Evolutionary conservation across 2,888 invertebrate species (phyloP).

Genomic region (Diloba caeruleocephala): DNA sequence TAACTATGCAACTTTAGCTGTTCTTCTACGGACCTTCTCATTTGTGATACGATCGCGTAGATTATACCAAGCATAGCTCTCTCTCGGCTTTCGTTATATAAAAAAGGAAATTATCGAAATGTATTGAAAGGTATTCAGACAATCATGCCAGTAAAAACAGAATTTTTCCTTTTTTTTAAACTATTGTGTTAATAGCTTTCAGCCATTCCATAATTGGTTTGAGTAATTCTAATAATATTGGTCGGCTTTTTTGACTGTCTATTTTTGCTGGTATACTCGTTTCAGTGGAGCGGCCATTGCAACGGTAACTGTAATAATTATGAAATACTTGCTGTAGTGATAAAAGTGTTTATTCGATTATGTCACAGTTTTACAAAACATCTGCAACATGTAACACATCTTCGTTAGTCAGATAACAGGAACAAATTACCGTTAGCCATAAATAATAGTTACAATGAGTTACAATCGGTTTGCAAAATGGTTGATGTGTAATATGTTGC

Average conservation of each 20-base stretch:
- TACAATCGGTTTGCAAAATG: neutral
- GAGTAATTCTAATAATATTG: too few species aligned
- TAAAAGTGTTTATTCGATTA: constrained; percentile 3
- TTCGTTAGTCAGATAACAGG: constrained; percentile 6
- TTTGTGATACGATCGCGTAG: too few species aligned
- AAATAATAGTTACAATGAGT: constrained; percentile 8
- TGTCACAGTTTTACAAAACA: constrained; percentile 7
- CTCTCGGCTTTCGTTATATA: too few species aligned
- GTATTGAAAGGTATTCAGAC: too few species aligned
- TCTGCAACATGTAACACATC: constrained; percentile 5
- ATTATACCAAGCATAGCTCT: too few species aligned
- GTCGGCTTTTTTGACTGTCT: constrained; percentile 1
- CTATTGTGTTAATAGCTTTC: too few species aligned
- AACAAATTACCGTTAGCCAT: constrained; percentile 7
- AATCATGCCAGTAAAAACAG: too few species aligned
- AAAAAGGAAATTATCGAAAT: too few species aligned
- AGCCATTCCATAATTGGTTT: too few species aligned
- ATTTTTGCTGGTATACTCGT: constrained; percentile 1
- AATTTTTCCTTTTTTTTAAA: too few species aligned
- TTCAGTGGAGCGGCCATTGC: neutral
- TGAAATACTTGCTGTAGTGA: constrained; percentile 5
- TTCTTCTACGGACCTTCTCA: too few species aligned
- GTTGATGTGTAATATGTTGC: constrained; percentile 1
- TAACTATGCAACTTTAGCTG: too few species aligned
- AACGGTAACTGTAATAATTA: constrained; percentile 6